Base-by-base conservation (phyloP, 2,888 invertebrate genomes). In the Campoletis raptor region DNA sequence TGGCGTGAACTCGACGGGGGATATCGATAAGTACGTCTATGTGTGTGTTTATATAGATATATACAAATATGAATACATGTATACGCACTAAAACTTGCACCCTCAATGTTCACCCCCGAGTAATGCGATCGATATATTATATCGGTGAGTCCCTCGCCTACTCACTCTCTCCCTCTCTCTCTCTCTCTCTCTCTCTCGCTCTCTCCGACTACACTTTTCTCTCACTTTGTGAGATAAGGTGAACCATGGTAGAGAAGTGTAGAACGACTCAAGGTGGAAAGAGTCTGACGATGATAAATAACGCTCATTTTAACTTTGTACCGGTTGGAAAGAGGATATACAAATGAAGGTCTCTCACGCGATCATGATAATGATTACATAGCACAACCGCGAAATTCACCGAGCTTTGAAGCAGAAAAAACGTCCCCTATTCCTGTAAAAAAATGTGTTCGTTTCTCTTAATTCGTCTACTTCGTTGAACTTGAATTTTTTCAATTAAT, bases 281-380 rank as follows among this genome's bases (percentile, higher is more conserved):
- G 87, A 81, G 89, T 81, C 87, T 91, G 92, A 92, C 91, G 92
- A 92, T 89, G 92, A 92, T 92, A 90, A 92, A 92, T 92, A 91
- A 91, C 90, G 88, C 89, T 83, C 82, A 79, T 82, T 85, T 78
- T 76, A 88, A 88, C 86, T 86, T 88, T 88, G 86, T 86, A 86
- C 83, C 70, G 79, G 76, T 42, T 77, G 81, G 64, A 64, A 67
- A 54, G 81, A 77, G 76, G 70, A 87, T 83, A 89, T 88, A 89
- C 85, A 87, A 88, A 87, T 89, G 88, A 87, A 81, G 67, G 83
- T 70, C 83, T 83, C 86, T 83, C 88, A 88, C 88, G 88, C 88
- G 88, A 87, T 88, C 85, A 84, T 82, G 77, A 84, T 87, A 85
- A 87, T 87, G 86, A 87, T 84, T 82, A 88, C 83, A 67, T 66